phyloP scores from a whole-genome alignment of 1,140 invertebrate genomes.

The Hylaeus anthracinus region DNA sequence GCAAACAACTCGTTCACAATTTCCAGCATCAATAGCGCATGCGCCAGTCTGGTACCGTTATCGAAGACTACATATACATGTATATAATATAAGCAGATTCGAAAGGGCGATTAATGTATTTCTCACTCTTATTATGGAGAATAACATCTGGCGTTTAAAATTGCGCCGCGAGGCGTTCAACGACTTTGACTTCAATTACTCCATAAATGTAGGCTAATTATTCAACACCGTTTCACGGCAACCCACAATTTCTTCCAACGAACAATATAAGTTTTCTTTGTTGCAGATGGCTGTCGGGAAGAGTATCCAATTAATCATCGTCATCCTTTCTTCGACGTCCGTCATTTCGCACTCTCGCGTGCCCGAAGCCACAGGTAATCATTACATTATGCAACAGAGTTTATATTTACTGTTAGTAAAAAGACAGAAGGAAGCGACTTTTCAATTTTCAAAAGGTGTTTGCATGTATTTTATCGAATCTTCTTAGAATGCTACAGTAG shows the following conservation, averaged over 20 bases:
- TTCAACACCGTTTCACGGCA: background rate
- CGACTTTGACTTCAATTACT: background rate
- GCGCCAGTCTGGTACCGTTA: conserved; percentile 54
- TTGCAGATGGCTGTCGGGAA: conserved; percentile 75
- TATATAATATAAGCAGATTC: conserved; percentile 43
- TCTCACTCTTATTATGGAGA: background rate
- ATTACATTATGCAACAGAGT: conserved; percentile 19
- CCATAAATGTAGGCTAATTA: conserved; percentile 5
- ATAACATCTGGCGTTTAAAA: background rate
- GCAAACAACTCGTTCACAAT: background rate
- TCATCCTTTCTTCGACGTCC: conserved; percentile 68
- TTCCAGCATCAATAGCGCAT: conserved; percentile 26
- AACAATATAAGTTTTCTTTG: conserved; percentile 16
- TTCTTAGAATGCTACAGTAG: no score
- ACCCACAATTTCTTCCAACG: background rate
- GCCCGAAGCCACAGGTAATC: conserved; percentile 64
- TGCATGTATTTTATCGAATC: no score
- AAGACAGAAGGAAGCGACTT: no score
- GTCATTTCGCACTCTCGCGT: conserved; percentile 65
- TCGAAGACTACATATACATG: conserved; percentile 13
- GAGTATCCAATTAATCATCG: conserved; percentile 70
- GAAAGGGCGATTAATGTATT: conserved; percentile 31
- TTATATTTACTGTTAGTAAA: no score
- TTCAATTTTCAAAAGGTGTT: no score
- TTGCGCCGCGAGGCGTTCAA: background rate